Evolutionary conservation across 2,797 vertebrate species (phyloP), one percentile per base, ranked within the genome.

Genomic region (Manis pentadactyla): DNA sequence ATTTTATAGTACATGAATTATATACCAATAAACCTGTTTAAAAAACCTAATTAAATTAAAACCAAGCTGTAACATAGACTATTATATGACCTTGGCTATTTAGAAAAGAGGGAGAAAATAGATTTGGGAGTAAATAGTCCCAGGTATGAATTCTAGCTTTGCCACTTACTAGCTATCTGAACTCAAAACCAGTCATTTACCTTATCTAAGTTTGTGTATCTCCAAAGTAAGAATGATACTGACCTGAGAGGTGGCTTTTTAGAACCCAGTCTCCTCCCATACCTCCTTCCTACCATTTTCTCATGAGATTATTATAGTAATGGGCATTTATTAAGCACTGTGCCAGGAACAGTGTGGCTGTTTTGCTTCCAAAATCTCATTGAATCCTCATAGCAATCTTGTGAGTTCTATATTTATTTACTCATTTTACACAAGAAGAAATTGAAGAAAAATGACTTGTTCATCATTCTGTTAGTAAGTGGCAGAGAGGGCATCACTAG

Each of bases 101-200:
- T 81, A 86, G 18, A 57, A 91, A 73, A 86, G 25, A 49, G 31
- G 57, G 7, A 73, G 69, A 87, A 71, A 86, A 49, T n/a, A 29
- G 4, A 90, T 64, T 71, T 57, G 11, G 19, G 25, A 5, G 25
- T 7, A 49, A 37, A 37, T 66, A 64, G 8, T 46, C 13, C 10
- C 25, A 27, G 14, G 18, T 91, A n/a, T 66, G 93, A 90, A 85
- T 84, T 73, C 21, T 94, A 53, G 17, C 14, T 84, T 94, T 90
- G n/a, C n/a, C n/a, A 84, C 39, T 73, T 86, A 78, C 13, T 78
- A 53, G 49, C 61, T 90, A 15, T 53, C 89, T 83, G 25, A 75
- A n/a, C 53, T 83, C 39, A 90, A 42, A 25, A 87, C 14, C 37
- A 89, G 31, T 82, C 19, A 83, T 83, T 89, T 84, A 23, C 27